phyloP scores from a whole-genome alignment of 2,888 invertebrate species.

The Leptopilina myrica region DNA sequence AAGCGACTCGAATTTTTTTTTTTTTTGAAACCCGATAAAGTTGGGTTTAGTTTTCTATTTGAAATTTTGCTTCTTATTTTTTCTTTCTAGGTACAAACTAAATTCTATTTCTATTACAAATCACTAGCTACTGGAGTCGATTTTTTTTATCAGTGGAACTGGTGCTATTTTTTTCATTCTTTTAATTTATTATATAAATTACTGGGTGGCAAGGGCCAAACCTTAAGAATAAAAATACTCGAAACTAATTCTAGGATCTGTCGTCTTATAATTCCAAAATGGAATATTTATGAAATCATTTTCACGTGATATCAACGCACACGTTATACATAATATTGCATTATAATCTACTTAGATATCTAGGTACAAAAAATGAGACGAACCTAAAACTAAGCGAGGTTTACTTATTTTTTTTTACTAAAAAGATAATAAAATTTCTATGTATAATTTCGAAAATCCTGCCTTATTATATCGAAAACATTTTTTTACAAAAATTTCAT shows the following conservation, averaged over 20 bases:
- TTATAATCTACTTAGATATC: constrained; percentile 51
- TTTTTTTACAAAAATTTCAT: constrained; percentile 1
- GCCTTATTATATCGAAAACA: background rate
- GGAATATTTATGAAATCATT: constrained; percentile 43
- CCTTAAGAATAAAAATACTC: constrained; percentile 43
- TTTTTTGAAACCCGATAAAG: background rate
- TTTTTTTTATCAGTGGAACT: constrained; percentile 14
- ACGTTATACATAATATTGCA: constrained; percentile 5
- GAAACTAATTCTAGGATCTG: constrained; percentile 40
- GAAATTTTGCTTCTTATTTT: constrained; percentile 39
- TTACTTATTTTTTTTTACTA: constrained; percentile 39
- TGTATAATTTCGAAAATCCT: constrained; percentile 39
- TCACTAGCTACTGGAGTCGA: constrained; percentile 19
- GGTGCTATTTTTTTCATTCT: background rate
- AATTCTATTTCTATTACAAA: constrained; percentile 20
- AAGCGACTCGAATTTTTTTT: constrained; percentile 32
- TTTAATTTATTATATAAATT: constrained; percentile 1
- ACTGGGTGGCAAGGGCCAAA: constrained; percentile 34
- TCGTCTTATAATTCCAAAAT: constrained; percentile 41
- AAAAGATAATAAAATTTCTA: constrained; percentile 53
- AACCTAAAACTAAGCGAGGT: constrained; percentile 51
- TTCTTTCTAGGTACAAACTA: constrained; percentile 29
- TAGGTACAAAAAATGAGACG: constrained; percentile 58
- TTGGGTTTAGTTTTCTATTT: constrained; percentile 40
- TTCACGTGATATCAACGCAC: constrained; percentile 39